Base-by-base conservation (phyloP, 2,113 vertebrate genomes). In the Pangasianodon gigas region DNA sequence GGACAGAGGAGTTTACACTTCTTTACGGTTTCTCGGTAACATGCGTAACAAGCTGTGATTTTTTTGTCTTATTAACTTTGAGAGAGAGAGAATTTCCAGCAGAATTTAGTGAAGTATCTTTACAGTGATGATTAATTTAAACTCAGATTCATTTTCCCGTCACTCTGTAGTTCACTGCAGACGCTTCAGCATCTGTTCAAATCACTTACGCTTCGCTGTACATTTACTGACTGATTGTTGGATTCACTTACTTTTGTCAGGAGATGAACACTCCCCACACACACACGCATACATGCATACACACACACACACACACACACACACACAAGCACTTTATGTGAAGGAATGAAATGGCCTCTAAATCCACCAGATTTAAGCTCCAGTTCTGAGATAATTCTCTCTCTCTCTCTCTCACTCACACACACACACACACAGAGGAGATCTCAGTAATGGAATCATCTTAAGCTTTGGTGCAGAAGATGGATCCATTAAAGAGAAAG, bases 371-470 rank as follows among this genome's bases (percentile, higher is more conserved):
- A 58, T 90, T 90, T 90, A 87, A 84, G 26, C 87, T 44, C 54
- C 54, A 56, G 21, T 54, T 75, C 32, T 46, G 24, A 52, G 60
- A 87, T 58, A 37, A 80, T 65, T 56, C 54, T 16, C 13, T 56
- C 54, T 56, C 54, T 56, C 26, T 84, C 54, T 29, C 69, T 69
- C 56, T 48, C 79, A 13, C 56, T 54, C 58, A 62, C 41, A 60
- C 5, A 16, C 19, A 75, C 85, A 60, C 81, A 69, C 85, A 19
- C 52, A 88, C 86, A 85, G 52, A 71, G 29, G 80, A 52, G 60
- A 51, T 86, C 85, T 79, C 85, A 88, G 88, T 84, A 91, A 91
- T 90, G 74, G 58, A 91, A 91, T 90, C 86, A 84, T 90, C 88
- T 91, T 91, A 90, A 88, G 86, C 21, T 37, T 86, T 89, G 13